phyloP scores from a whole-genome alignment of 1,140 invertebrate species.

The Drosophila ironensis region DNA sequence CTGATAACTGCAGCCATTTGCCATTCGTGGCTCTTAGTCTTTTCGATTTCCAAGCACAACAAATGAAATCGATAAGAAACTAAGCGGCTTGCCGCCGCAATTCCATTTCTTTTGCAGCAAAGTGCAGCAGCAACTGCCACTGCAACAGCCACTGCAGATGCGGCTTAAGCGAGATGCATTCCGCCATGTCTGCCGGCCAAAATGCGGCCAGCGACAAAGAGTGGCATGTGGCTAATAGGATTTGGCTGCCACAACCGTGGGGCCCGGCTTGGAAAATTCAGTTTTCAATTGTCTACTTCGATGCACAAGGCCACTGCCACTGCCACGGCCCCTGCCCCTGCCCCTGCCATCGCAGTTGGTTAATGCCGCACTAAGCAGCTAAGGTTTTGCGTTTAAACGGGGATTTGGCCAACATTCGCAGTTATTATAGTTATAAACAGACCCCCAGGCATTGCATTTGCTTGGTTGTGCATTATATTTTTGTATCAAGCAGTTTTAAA shows the following conservation, averaged over 20 bases:
- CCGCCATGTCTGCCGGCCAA: conserved; percentile 41
- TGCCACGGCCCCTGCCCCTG: background rate
- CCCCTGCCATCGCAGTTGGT: conserved; percentile 19
- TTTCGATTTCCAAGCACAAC: conserved; percentile 15
- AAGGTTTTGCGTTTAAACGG: conserved; percentile 4
- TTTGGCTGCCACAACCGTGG: conserved; percentile 39
- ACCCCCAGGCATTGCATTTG: background rate
- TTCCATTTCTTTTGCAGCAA: conserved; percentile 44
- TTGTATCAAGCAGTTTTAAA: too few relatives aligned
- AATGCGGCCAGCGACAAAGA: conserved; percentile 48
- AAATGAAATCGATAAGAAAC: conserved; percentile 49
- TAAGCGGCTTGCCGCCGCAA: conserved; percentile 67
- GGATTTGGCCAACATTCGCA: background rate
- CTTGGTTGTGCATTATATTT: too few relatives aligned
- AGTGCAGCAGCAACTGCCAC: background rate
- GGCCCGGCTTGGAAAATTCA: conserved; percentile 32
- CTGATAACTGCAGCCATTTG: conserved; percentile 53
- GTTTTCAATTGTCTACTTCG: conserved; percentile 62
- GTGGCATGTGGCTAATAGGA: conserved; percentile 74
- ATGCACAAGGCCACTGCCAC: conserved; percentile 51
- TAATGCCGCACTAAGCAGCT: conserved; percentile 47
- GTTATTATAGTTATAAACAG: background rate
- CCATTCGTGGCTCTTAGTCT: too few relatives aligned
- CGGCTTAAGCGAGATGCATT: conserved; percentile 49
- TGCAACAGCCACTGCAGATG: conserved; percentile 11